Conservation (phyloP, 2,797 vertebrate genomes). For the Crax fasciolata region DNA sequence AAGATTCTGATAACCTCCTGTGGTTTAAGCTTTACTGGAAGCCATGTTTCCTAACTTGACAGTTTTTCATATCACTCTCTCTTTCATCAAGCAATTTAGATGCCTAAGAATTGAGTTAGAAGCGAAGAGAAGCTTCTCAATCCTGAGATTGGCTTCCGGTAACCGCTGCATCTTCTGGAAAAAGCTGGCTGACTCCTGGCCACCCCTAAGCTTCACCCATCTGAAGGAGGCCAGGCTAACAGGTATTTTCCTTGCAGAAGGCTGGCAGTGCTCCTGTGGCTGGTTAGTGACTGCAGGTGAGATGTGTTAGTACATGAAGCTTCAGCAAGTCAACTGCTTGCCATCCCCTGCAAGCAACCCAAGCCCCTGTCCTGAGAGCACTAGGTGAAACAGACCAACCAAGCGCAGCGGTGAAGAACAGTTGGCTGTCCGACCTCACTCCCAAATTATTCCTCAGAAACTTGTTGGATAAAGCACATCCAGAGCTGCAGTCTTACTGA, state of each 20-base stretch:
- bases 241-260: background rate
- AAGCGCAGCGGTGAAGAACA: background rate
- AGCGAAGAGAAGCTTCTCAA: conserved; percentile 34
- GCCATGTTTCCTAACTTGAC: background rate
- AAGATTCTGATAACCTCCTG: background rate
- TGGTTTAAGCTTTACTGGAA: conserved; percentile 36
- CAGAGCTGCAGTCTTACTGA: background rate
- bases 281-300: background rate
- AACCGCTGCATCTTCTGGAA: background rate
- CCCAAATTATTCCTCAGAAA: background rate
- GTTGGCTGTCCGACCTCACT: background rate
- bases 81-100: background rate
- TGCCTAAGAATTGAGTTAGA: background rate
- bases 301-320: background rate
- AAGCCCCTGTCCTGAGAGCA: background rate
- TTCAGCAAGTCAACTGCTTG: background rate
- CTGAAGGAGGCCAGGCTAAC: background rate
- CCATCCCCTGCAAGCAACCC: background rate
- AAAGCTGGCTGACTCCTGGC: background rate
- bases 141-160: background rate
- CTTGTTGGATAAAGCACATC: background rate
- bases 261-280: fast-evolving
- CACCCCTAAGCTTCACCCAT: background rate
- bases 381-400: background rate
- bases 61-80: background rate